Evolutionary conservation across 2,888 invertebrate species (phyloP), one percentile per base, ranked within the genome.

Genomic region (Agonopterix alstromeriana): DNA sequence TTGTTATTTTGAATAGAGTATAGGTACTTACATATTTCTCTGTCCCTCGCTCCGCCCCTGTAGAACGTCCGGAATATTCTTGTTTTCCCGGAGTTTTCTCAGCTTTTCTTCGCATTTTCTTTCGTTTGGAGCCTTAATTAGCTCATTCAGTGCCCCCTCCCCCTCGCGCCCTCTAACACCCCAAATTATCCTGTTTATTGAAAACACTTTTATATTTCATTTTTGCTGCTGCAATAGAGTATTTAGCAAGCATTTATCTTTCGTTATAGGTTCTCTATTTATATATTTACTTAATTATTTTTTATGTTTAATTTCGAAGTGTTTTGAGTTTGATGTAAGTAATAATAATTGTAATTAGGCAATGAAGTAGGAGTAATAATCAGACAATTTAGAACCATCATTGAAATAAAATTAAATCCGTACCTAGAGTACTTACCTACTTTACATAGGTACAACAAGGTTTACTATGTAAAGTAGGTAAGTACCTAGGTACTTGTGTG

Each of bases 1-100:
- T n/a, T n/a, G n/a, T n/a, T n/a, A n/a, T n/a, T n/a, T n/a, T n/a
- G n/a, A n/a, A n/a, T n/a, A n/a, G n/a, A n/a, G n/a, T n/a, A n/a
- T n/a, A n/a, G n/a, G n/a, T n/a, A n/a, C n/a, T n/a, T n/a, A n/a
- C n/a, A 14, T 14, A 14, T 2, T 17, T 17, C 27, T 27, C 27
- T 27, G 27, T 27, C 1, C 7, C 40, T 38, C 74, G 72, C 73
- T 72, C 73, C 70, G 67, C 68, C 56, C 57, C 56, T 56, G 70
- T 85, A 82, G 43, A 53, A 45, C 63, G 60, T 65, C 72, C 72
- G 71, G 75, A 82, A 82, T 84, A 84, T 86, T 84, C 86, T 86
- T 88, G 87, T 87, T 87, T 87, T 87, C 82, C 70, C 68, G 58
- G 74, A 87, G 82, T 86, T 87, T 87, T 87, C 86, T 79, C 72